Conservation (phyloP, 2,113 vertebrate species). For the Esox niger region DNA sequence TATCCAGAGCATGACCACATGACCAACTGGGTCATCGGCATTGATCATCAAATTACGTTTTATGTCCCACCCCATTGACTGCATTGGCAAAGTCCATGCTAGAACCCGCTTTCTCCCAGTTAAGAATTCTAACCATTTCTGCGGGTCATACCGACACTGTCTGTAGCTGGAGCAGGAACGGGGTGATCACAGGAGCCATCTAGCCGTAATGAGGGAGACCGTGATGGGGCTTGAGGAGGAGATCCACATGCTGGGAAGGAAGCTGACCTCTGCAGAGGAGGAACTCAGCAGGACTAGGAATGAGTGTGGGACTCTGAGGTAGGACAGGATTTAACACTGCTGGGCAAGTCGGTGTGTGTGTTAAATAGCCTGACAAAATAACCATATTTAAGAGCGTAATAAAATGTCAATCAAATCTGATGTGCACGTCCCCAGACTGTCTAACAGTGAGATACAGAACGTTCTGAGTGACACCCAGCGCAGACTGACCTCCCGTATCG, state of each 20-base stretch:
- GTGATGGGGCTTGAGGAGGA: conserved; percentile 75
- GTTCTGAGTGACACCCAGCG: conserved; percentile 70
- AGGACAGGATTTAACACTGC: conserved; percentile 26
- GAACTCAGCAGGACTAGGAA: conserved; percentile 70
- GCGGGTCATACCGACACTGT: no score
- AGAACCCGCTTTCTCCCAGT: no score
- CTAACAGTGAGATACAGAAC: conserved; percentile 74
- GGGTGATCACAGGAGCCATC: conserved; percentile 70
- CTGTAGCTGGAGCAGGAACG: conserved; percentile 76
- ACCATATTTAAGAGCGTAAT: no score
- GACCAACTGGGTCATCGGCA: no score
- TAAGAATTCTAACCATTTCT: no score
- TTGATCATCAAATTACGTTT: no score
- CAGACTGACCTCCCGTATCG: conserved; percentile 72
- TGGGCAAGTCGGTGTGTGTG: no score
- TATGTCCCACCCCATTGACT: no score
- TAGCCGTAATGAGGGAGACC: conserved; percentile 69
- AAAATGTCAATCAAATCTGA: no score
- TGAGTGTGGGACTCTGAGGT: conserved; percentile 75
- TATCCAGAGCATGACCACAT: no score
- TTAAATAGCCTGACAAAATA: no score
- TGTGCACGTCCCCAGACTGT: conserved; percentile 62
- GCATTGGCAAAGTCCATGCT: conserved; percentile 6
- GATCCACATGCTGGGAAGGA: conserved; percentile 69
- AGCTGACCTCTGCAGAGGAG: conserved; percentile 65